These are phyloP conservation scores for Micropterix aruncella DNA, from an alignment of 2,888 invertebrate species.

Conservation along the genomic window DNA sequence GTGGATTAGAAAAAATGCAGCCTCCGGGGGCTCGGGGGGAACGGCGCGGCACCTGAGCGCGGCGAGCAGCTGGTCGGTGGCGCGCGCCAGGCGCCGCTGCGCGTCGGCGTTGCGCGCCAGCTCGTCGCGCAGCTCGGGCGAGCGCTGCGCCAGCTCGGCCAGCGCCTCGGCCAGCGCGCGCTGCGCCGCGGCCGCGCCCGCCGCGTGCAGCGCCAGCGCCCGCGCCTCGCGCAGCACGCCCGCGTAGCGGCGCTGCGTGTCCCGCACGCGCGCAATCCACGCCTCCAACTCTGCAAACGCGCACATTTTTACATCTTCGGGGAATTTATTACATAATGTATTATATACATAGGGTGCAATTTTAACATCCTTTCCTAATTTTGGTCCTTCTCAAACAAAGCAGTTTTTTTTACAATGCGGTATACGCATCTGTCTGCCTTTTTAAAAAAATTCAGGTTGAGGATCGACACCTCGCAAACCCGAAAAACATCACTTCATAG, in stretches of 20 bases:
- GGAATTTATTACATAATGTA: no score
- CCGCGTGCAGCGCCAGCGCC: constrained; percentile 66
- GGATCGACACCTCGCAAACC: no score
- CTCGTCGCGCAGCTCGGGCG: constrained; percentile 88
- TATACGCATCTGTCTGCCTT: no score
- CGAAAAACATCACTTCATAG: no score
- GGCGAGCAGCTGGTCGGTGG: constrained; percentile 83
- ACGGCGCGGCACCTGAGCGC: constrained; percentile 57
- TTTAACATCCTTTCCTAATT: no score
- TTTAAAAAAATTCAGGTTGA: no score
- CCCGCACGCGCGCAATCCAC: constrained; percentile 83
- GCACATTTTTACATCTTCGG: not conserved
- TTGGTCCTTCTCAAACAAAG: no score
- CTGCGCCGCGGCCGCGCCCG: constrained; percentile 26
- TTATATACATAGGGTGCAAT: not conserved
- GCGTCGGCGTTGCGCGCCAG: constrained; percentile 94
- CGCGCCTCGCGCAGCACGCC: constrained; percentile 76
- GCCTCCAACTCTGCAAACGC: constrained; percentile 76
- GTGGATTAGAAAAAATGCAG: no score
- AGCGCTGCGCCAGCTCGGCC: constrained; percentile 90
- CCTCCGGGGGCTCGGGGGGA: no score
- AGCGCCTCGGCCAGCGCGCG: constrained; percentile 87
- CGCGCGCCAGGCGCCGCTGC: constrained; percentile 82
- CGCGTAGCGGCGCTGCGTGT: constrained; percentile 86
- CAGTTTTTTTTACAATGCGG: no score